These are phyloP conservation scores for Parnassius smintheus DNA, from an alignment of 2,888 invertebrate genomes.

Conservation along the genomic window DNA sequence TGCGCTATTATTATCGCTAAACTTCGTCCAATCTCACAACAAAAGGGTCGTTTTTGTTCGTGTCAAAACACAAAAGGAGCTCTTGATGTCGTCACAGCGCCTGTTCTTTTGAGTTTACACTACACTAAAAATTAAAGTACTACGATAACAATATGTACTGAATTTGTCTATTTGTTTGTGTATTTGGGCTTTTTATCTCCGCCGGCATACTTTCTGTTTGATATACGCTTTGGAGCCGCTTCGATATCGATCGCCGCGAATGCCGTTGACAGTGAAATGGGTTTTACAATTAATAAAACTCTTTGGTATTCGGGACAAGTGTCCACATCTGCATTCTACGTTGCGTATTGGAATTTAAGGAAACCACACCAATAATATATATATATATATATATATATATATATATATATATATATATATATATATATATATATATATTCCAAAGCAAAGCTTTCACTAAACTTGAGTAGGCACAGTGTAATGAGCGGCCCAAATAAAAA, in stretches of 20 bases:
- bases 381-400: too few relatives aligned
- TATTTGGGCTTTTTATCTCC: slow-evolving; percentile 63
- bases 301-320: slow-evolving; percentile 53
- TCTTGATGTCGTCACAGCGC: slow-evolving; percentile 65
- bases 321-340: slow-evolving; percentile 53
- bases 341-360: slow-evolving; percentile 28
- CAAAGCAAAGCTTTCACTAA: slow-evolving; percentile 28
- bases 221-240: slow-evolving; percentile 56
- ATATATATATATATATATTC: slow-evolving; percentile 22
- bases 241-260: slow-evolving; percentile 67
- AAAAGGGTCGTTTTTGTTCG: slow-evolving; percentile 65
- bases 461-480: slow-evolving; percentile 34
- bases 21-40: slow-evolving; percentile 51
- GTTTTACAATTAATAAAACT: slow-evolving; percentile 78
- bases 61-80: slow-evolving; percentile 57
- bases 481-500: slow-evolving; percentile 68
- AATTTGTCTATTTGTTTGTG: slow-evolving; percentile 56
- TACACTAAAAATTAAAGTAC: slow-evolving; percentile 77
- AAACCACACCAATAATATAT: slow-evolving; percentile 17
- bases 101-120: slow-evolving; percentile 74
- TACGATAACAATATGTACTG: slow-evolving; percentile 65
- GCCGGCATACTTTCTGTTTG: slow-evolving; percentile 61
- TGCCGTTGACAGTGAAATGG: slow-evolving; percentile 79
- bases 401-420: too few relatives aligned
- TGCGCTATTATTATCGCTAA: slow-evolving; percentile 47